Percentiles rank a stretch among this genome's conserved stretches.
Evolutionary conservation across 1,140 invertebrate genomes (phyloP).

Genomic region (Drosophila santomea): DNA sequence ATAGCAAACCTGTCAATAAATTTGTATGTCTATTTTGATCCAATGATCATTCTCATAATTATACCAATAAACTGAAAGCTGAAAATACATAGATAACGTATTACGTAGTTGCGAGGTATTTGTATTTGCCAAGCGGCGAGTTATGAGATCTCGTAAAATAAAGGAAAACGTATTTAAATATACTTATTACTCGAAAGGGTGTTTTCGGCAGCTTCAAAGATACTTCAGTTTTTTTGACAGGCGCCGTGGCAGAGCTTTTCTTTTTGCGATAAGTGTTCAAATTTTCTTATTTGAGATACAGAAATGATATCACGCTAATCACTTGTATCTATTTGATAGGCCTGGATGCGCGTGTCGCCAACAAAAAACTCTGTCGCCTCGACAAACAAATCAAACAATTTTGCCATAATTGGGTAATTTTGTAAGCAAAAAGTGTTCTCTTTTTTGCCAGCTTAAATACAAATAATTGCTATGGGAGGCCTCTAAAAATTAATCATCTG

Average conservation of each 20-base stretch:
- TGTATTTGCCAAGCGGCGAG: slow-evolving; percentile 15
- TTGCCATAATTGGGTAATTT: background rate
- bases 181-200: slow-evolving; percentile 14
- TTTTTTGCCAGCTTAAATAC: background rate
- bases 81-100: slow-evolving; percentile 65
- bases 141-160: slow-evolving; percentile 28
- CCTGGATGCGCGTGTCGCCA: slow-evolving; percentile 35
- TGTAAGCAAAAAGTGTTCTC: background rate
- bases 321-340: slow-evolving; percentile 57
- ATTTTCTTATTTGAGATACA: slow-evolving; percentile 22
- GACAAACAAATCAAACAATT: slow-evolving; percentile 22
- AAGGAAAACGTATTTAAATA: slow-evolving; percentile 37
- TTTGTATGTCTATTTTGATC: slow-evolving; percentile 47
- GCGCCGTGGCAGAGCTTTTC: slow-evolving; percentile 39
- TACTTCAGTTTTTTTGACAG: slow-evolving; percentile 30
- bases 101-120: slow-evolving; percentile 41
- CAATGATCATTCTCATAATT: slow-evolving; percentile 73
- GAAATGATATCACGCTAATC: slow-evolving; percentile 58
- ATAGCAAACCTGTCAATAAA: slow-evolving; percentile 65
- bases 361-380: slow-evolving; percentile 24
- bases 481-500: background rate
- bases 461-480: background rate
- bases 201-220: slow-evolving; percentile 33
- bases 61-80: slow-evolving; percentile 65
- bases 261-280: slow-evolving; percentile 45